phyloP scores from a whole-genome alignment of 2,113 vertebrate genomes.

The Vanacampus margaritifer region DNA sequence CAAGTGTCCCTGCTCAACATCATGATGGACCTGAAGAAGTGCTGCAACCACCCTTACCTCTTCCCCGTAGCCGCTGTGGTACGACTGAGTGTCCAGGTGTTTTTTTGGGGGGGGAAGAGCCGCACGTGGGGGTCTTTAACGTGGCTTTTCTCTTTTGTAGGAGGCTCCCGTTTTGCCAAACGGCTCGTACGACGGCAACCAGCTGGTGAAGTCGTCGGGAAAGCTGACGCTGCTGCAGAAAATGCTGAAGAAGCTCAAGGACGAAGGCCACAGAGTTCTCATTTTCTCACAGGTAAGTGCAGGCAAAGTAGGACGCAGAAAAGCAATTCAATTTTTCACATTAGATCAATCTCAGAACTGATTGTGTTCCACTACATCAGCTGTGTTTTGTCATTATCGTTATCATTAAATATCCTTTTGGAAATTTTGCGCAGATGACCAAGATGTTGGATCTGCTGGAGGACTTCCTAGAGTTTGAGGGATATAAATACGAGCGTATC shows the following conservation, averaged over 20 bases:
- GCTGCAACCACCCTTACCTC: slow-evolving; percentile 95
- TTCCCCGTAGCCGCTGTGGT: slow-evolving; percentile 94
- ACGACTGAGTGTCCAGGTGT: not conserved
- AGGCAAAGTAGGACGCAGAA: not conserved
- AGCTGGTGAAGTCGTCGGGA: slow-evolving; percentile 92
- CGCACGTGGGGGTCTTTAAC: not conserved
- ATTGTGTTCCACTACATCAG: too few species aligned
- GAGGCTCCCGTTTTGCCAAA: slow-evolving; percentile 93
- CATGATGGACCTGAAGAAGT: slow-evolving; percentile 99
- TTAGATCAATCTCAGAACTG: too few species aligned
- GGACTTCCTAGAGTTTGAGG: slow-evolving; percentile 94
- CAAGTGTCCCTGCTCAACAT: slow-evolving; percentile 98
- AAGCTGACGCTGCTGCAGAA: slow-evolving; percentile 96
- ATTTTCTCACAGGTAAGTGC: slow-evolving; percentile 92
- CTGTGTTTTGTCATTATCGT: too few species aligned
- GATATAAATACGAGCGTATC: slow-evolving; percentile 96
- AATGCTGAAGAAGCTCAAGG: slow-evolving; percentile 93
- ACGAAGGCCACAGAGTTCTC: slow-evolving; percentile 91
- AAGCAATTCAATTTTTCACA: too few species aligned
- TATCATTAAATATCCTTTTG: not conserved
- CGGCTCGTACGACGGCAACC: slow-evolving; percentile 94
- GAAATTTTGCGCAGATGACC: slow-evolving; percentile 85
- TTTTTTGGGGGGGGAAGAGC: not conserved
- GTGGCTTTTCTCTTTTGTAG: slow-evolving; percentile 57
- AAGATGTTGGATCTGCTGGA: slow-evolving; percentile 98